These are phyloP conservation scores for Melitaea cinxia DNA, from an alignment of 1,140 invertebrate species.

Conservation along the genomic window DNA sequence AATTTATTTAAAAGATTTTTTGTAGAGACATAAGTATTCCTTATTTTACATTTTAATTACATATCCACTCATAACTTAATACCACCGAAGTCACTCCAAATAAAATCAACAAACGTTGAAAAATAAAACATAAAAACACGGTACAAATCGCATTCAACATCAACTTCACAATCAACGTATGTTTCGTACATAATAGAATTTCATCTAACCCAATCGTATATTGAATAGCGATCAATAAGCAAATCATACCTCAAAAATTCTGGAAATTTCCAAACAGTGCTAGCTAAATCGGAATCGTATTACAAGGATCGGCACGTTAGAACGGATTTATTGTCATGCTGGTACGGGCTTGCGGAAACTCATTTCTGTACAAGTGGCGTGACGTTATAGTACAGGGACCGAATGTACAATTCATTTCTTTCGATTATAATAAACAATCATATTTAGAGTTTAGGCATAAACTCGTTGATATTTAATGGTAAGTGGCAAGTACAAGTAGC, in stretches of 20 bases:
- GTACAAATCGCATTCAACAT: not conserved
- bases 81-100: too few relatives aligned
- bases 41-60: too few relatives aligned
- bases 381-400: slow-evolving; percentile 2
- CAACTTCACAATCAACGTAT: not conserved
- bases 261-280: slow-evolving; percentile 13
- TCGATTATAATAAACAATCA: not conserved
- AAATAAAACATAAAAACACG: not conserved
- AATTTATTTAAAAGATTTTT: too few relatives aligned
- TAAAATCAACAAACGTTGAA: not conserved
- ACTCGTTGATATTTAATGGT: too few relatives aligned
- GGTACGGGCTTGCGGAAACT: slow-evolving; percentile 17
- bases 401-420: not conserved
- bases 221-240: slow-evolving; percentile 15
- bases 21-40: too few relatives aligned
- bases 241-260: slow-evolving; percentile 19
- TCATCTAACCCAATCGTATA: slow-evolving; percentile 14
- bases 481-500: too few relatives aligned
- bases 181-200: slow-evolving; percentile 16
- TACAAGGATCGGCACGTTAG: slow-evolving; percentile 13
- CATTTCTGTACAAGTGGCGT: slow-evolving; percentile 11
- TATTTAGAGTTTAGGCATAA: too few relatives aligned
- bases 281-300: slow-evolving; percentile 14
- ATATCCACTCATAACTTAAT: too few relatives aligned
- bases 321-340: slow-evolving; percentile 18